Conservation (phyloP, 2,113 vertebrate species). For the Gasterosteus aculeatus region DNA sequence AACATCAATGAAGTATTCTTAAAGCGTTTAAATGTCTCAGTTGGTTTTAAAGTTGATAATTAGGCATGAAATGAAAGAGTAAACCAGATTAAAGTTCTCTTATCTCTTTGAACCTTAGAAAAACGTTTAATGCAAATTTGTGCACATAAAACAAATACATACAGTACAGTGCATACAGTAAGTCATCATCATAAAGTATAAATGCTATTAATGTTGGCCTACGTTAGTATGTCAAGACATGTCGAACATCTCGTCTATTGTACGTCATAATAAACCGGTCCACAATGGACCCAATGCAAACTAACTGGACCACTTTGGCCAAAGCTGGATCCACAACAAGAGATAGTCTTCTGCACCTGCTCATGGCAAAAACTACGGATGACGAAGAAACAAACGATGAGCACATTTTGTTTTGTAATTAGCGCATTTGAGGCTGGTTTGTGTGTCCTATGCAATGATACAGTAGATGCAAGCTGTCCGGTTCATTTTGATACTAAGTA, state of each 20-base stretch:
- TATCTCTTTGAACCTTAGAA: conserved; percentile 72
- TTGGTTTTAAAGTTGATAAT: not conserved
- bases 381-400: conserved; percentile 42
- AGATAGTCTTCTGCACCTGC: conserved; percentile 52
- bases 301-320: conserved; percentile 62
- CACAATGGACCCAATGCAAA: conserved; percentile 59
- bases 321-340: conserved; percentile 54
- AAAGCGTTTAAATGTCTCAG: not conserved
- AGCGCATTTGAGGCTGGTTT: conserved; percentile 63
- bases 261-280: conserved; percentile 64
- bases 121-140: conserved; percentile 80
- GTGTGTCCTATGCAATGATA: conserved; percentile 47
- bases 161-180: conserved; percentile 79
- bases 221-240: conserved; percentile 72
- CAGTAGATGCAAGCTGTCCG: conserved; percentile 46
- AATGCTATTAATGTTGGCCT: conserved; percentile 77
- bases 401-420: conserved; percentile 48
- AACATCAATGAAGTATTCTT: not conserved
- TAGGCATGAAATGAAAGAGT: conserved; percentile 28
- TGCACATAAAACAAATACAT: conserved; percentile 80
- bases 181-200: conserved; percentile 72
- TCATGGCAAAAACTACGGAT: conserved; percentile 36
- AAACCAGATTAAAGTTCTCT: conserved; percentile 31
- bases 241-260: conserved; percentile 44
- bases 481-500: conserved; percentile 53